phyloP scores from a whole-genome alignment of 2,888 invertebrate species.

The Trissolcus japonicus region DNA sequence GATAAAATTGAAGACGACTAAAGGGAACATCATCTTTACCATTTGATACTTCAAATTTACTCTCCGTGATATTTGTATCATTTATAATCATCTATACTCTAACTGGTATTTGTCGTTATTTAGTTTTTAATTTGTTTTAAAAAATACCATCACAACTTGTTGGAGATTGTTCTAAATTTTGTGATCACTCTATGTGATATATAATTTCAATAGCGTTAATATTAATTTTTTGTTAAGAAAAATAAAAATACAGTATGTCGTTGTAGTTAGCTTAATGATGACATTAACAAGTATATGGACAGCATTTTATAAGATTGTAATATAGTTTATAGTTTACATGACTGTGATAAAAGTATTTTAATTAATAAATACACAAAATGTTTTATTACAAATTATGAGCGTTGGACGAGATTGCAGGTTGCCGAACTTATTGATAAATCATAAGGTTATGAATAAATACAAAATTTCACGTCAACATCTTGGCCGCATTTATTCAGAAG shows the following conservation, averaged over 20 bases:
- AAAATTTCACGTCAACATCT: conserved; percentile 36
- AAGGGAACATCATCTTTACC: conserved; percentile 9
- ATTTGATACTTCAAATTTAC: conserved; percentile 9
- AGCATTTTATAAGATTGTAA: conserved; percentile 71
- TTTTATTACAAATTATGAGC: conserved; percentile 29
- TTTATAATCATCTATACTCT: neutral
- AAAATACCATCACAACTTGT: conserved; percentile 30
- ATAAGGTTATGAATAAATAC: conserved; percentile 33
- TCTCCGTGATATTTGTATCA: conserved; percentile 15
- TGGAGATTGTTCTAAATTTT: conserved; percentile 19
- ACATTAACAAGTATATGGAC: conserved; percentile 63
- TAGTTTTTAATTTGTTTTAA: conserved; percentile 24
- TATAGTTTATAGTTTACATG: conserved; percentile 75
- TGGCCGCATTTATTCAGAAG: conserved; percentile 52
- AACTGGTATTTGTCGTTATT: conserved; percentile 5
- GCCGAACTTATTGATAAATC: conserved; percentile 2
- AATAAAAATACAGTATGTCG: conserved; percentile 39
- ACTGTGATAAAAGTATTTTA: conserved; percentile 75
- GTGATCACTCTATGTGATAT: conserved; percentile 38
- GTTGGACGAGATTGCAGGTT: conserved; percentile 4
- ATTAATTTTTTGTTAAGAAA: conserved; percentile 13
- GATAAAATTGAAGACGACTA: conserved; percentile 18
- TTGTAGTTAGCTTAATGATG: conserved; percentile 54
- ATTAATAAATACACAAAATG: conserved; percentile 58
- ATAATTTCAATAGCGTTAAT: conserved; percentile 19